A percentile compares a stretch with the other conserved stretches of the same genome.
Evolutionary conservation across 2,113 vertebrate genomes (phyloP).

Genomic region (Passer montanus): DNA sequence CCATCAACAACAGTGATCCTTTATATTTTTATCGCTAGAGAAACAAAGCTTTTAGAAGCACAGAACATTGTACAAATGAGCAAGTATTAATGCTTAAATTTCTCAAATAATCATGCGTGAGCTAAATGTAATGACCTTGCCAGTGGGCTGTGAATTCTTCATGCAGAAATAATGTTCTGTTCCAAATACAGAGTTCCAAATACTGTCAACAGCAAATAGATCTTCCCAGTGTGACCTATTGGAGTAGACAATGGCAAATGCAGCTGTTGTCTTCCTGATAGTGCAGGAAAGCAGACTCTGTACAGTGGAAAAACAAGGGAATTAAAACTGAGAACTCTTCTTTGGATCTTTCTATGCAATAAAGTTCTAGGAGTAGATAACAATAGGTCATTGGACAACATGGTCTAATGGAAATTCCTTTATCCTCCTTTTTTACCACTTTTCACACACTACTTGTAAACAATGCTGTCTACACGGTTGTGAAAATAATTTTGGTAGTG

Average conservation of each 20-base stretch:
- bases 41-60: background rate
- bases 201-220: slow-evolving; percentile 7
- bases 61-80: background rate
- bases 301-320: background rate
- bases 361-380: background rate
- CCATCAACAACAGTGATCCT: background rate
- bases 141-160: slow-evolving; percentile 16
- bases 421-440: background rate
- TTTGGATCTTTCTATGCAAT: background rate
- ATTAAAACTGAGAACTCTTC: background rate
- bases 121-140: slow-evolving; percentile 45
- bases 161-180: slow-evolving; percentile 16
- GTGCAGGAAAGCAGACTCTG: background rate
- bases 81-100: background rate
- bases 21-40: background rate
- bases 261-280: background rate
- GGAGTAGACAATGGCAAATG: background rate
- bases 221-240: background rate
- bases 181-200: slow-evolving; percentile 1
- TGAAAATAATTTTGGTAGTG: background rate
- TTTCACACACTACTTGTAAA: background rate
- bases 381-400: background rate
- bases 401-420: background rate
- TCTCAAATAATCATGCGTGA: background rate
- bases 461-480: background rate